Evolutionary conservation across 2,888 invertebrate species (phyloP).

Genomic region (Epistrophella euchroma): DNA sequence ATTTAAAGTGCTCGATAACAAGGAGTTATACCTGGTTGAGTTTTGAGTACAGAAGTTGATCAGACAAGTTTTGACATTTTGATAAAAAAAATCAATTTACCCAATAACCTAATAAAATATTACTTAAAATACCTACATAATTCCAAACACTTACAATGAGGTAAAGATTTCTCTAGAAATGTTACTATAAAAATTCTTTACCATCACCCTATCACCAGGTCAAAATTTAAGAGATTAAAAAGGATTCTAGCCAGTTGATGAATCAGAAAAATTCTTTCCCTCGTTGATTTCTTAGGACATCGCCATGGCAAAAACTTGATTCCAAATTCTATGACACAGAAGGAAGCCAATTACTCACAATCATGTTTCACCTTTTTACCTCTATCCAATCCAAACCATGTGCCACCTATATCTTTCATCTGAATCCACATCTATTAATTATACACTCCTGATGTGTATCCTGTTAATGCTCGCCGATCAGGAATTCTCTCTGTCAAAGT

Average conservation of each 20-base stretch:
- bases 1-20: too few relatives aligned
- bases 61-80: too few relatives aligned
- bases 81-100: too few relatives aligned
- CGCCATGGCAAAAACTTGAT: not conserved
- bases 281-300: not conserved
- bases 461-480: constrained; percentile 40
- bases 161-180: not conserved
- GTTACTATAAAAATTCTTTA: not conserved
- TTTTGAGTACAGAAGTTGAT: too few relatives aligned
- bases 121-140: not conserved
- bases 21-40: too few relatives aligned
- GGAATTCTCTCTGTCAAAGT: constrained; percentile 49
- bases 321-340: constrained; percentile 35
- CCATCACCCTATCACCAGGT: not conserved
- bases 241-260: not conserved
- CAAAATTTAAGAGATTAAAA: not conserved
- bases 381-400: constrained; percentile 1
- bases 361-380: constrained; percentile 11
- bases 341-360: constrained; percentile 59
- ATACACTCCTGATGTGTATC: constrained; percentile 56
- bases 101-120: too few relatives aligned
- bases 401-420: constrained; percentile 52
- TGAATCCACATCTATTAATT: constrained; percentile 69
- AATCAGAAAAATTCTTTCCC: constrained; percentile 3
- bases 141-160: not conserved